A percentile compares a stretch with the other conserved stretches of the same genome.
Evolutionary conservation across 2,797 vertebrate species (phyloP).

Genomic region (Pangasius larnaudii): DNA sequence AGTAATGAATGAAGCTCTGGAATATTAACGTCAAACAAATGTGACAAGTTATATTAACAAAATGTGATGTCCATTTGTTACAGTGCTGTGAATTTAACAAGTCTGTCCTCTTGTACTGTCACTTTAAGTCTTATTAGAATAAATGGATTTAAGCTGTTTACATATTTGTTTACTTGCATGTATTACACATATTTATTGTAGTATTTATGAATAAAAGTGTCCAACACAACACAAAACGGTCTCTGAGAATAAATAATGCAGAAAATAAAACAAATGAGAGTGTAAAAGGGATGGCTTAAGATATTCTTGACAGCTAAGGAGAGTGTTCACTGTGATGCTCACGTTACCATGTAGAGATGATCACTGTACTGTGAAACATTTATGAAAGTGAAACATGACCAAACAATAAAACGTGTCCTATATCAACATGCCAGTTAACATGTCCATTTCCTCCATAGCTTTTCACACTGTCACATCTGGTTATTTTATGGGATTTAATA

Average conservation of each 20-base stretch:
- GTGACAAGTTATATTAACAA: slow-evolving; percentile 43
- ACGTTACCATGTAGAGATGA: neutral
- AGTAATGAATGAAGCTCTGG: slow-evolving; percentile 19
- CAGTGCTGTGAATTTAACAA: slow-evolving; percentile 29
- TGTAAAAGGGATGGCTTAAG: neutral
- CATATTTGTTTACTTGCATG: slow-evolving; percentile 58
- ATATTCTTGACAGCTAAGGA: neutral
- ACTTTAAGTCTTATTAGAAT: slow-evolving; percentile 41
- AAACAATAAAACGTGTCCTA: neutral
- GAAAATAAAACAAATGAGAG: neutral
- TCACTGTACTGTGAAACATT: neutral
- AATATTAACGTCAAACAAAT: slow-evolving; percentile 31
- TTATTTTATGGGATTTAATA: neutral
- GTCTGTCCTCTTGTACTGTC: slow-evolving; percentile 30
- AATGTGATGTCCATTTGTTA: slow-evolving; percentile 14
- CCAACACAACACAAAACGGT: slow-evolving; percentile 22
- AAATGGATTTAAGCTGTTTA: slow-evolving; percentile 56
- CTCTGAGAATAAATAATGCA: slow-evolving; percentile 13
- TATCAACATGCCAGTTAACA: neutral
- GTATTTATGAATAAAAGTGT: slow-evolving; percentile 61
- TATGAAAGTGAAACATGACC: neutral
- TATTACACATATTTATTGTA: slow-evolving; percentile 51
- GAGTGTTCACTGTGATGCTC: neutral
- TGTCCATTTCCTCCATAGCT: too few relatives aligned
- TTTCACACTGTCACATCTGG: neutral